These are phyloP conservation scores for Vombatus ursinus DNA, from an alignment of 2,113 vertebrate species.

Conservation along the genomic window DNA sequence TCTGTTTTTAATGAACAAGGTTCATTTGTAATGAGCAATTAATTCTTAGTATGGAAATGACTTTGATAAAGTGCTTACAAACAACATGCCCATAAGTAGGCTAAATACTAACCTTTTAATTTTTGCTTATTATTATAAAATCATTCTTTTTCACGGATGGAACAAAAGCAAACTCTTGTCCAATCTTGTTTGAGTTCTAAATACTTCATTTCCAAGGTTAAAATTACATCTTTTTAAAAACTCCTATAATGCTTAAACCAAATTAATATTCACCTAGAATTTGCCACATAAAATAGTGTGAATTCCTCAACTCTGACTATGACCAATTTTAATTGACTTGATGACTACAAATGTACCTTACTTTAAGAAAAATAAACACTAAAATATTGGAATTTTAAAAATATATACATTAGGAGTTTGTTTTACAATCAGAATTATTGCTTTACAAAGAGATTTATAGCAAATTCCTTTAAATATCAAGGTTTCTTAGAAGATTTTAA, in stretches of 20 bases:
- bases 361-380: background rate
- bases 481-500: constrained; percentile 23
- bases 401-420: background rate
- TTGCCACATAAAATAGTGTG: constrained; percentile 27
- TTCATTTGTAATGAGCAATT: background rate
- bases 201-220: background rate
- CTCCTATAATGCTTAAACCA: background rate
- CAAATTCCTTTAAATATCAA: constrained; percentile 11
- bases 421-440: constrained; percentile 10
- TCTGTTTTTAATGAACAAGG: background rate
- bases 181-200: constrained; percentile 18
- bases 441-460: constrained; percentile 11
- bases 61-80: constrained; percentile 10
- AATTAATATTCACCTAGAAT: background rate
- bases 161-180: background rate
- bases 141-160: background rate
- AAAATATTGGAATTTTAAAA: constrained; percentile 8
- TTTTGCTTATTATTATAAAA: background rate
- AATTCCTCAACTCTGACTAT: background rate
- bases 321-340: background rate
- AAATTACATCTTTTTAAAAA: constrained; percentile 21
- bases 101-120: background rate
- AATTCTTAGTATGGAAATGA: constrained; percentile 5
- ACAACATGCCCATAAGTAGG: background rate
- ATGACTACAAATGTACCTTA: background rate